phyloP scores from a whole-genome alignment of 2,113 vertebrate species.

The Pituophis catenifer region DNA sequence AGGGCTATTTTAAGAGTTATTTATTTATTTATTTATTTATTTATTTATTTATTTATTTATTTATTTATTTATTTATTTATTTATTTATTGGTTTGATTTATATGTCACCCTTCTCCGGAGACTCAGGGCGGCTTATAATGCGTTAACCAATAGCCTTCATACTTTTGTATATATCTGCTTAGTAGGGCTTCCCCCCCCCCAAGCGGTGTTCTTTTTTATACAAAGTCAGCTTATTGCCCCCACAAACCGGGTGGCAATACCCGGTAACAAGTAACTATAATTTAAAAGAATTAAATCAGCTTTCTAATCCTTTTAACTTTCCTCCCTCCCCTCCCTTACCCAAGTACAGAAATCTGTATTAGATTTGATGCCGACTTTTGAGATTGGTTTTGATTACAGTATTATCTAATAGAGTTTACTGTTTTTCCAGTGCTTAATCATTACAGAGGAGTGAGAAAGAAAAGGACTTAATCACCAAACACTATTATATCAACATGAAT shows the following conservation, averaged over 20 bases:
- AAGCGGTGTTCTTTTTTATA: no score
- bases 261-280: background rate
- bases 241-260: no score
- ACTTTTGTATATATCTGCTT: no score
- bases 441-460: background rate
- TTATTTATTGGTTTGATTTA: no score
- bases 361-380: slow-evolving; percentile 23
- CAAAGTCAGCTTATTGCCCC: no score
- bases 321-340: background rate
- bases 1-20: no score
- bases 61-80: no score
- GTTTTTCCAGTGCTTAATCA: slow-evolving; percentile 21
- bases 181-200: no score
- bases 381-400: slow-evolving; percentile 28
- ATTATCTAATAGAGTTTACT: slow-evolving; percentile 31
- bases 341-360: slow-evolving; percentile 25
- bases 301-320: background rate
- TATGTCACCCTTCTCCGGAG: no score
- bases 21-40: background rate
- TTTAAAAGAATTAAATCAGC: background rate
- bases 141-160: no score
- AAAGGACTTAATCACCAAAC: background rate
- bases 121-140: no score
- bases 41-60: no score
- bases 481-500: background rate